These are phyloP conservation scores for Lithodes maja DNA, from an alignment of 2,888 invertebrate species.

Conservation along the genomic window DNA sequence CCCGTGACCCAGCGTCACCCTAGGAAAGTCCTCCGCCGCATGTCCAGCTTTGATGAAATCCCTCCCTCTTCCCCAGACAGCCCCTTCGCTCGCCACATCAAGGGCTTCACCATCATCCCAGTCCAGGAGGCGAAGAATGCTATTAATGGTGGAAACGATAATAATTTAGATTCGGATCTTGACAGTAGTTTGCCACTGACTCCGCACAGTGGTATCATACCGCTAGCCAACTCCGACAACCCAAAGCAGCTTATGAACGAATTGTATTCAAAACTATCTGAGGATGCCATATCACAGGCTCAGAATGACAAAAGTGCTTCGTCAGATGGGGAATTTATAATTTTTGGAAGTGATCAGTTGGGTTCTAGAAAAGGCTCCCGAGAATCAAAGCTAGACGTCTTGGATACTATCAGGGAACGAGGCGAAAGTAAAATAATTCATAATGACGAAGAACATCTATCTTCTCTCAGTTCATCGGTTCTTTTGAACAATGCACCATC, in stretches of 20 bases:
- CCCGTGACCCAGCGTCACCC: slow-evolving; percentile 29
- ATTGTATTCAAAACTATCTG: background rate
- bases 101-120: slow-evolving; percentile 67
- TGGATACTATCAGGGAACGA: slow-evolving; percentile 65
- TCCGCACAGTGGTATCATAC: background rate
- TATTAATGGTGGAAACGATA: background rate
- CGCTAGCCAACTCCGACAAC: background rate
- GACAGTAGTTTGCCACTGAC: slow-evolving; percentile 5
- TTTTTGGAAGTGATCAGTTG: background rate
- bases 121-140: slow-evolving; percentile 48
- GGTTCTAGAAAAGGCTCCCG: slow-evolving; percentile 30
- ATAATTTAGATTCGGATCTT: slow-evolving; percentile 10
- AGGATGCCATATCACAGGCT: background rate
- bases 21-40: slow-evolving; percentile 40
- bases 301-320: slow-evolving; percentile 26
- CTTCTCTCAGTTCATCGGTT: background rate
- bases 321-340: background rate
- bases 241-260: slow-evolving; percentile 18
- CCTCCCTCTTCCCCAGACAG: slow-evolving; percentile 68
- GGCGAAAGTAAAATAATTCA: slow-evolving; percentile 65
- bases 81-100: slow-evolving; percentile 57
- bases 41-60: slow-evolving; percentile 67
- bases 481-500: background rate
- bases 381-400: slow-evolving; percentile 20
- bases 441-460: slow-evolving; percentile 8